Base-by-base conservation (phyloP, 2,113 vertebrate genomes). In the Gobio gobio region DNA sequence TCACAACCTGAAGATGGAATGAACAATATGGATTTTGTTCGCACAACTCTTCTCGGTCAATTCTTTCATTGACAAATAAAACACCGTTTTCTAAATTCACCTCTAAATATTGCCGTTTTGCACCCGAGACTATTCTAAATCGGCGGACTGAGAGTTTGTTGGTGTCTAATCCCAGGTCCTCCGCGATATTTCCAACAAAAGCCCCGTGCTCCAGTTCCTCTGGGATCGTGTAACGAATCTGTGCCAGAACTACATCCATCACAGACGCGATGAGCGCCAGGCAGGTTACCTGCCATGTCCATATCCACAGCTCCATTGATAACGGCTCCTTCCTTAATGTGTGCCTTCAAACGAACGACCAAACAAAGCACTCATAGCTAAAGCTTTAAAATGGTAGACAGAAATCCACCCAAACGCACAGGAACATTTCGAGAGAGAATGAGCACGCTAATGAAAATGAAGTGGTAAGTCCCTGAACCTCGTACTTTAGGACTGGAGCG, bases 41-140 rank as follows among this genome's bases (percentile, higher is more conserved):
- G 47, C 94, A 95, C 0, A 95, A 90, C 78, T 93, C 91, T 84
- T 95, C 94, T 87, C 94, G 88, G 54, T 94, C 92, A 54, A 94
- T 92, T 85, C 89, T 90, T 0, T 93, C 92, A 76, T 56, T 90
- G 2, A 94, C 92, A 47, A 88, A 94, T 0, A 95, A 89, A 85
- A 93, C 77, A 0, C 94, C 94, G 6, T 92, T 89, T 74, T 93
- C 94, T 10, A 91, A 59, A 88, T 94, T 93, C 22, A 93, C 88
- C 47, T 93, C 92, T 2, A 95, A 93, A 91, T 93, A 92, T 77
- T 92, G 94, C 7, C 3, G 90, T 76, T 92, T 92, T 9, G 91
- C 88, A 12, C 92, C 93, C 0, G 89, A 49, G 10, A 94, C 92
- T 73, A 93, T 90, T 73, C 92, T 92, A 90, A 94, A 93, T 86